These are phyloP conservation scores for Charanyca ferruginea DNA, from an alignment of 2,888 invertebrate genomes.

Conservation along the genomic window DNA sequence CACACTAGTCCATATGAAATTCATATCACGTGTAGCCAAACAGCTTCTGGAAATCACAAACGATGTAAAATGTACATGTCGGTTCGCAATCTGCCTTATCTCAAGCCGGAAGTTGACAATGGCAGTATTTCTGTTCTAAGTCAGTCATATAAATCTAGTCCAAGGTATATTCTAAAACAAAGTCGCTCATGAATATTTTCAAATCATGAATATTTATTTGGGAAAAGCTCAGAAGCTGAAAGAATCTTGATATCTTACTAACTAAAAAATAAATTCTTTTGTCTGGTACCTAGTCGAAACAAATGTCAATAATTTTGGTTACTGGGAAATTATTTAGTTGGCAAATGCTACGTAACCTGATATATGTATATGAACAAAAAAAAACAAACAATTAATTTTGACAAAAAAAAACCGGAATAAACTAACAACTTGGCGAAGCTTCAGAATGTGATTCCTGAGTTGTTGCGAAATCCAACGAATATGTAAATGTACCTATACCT, in stretches of 20 bases:
- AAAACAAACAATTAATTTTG: slow-evolving; percentile 17
- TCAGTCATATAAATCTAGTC: slow-evolving; percentile 56
- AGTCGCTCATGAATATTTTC: not conserved
- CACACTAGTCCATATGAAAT: slow-evolving; percentile 71
- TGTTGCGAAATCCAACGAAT: slow-evolving; percentile 41
- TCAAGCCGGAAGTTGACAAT: slow-evolving; percentile 78
- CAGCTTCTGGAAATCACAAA: slow-evolving; percentile 84
- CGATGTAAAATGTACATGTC: slow-evolving; percentile 76
- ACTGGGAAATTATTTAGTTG: slow-evolving; percentile 7
- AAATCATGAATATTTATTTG: not conserved
- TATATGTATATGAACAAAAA: too few species aligned
- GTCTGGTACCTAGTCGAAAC: not conserved
- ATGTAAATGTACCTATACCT: slow-evolving; percentile 39
- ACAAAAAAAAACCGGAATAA: slow-evolving; percentile 31
- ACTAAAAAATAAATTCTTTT: not conserved
- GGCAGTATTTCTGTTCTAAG: slow-evolving; percentile 59
- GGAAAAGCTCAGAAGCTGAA: not conserved
- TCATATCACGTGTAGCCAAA: slow-evolving; percentile 79
- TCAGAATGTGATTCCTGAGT: slow-evolving; percentile 49
- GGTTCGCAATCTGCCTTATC: slow-evolving; percentile 78
- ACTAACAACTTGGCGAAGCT: slow-evolving; percentile 56
- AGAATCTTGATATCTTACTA: not conserved
- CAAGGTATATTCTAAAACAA: slow-evolving; percentile 54
- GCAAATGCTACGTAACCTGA: slow-evolving; percentile 35
- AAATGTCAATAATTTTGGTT: slow-evolving; percentile 2